Base-by-base conservation (phyloP, 2,888 invertebrate genomes). In the Sinopyrophorus schimmeli region DNA sequence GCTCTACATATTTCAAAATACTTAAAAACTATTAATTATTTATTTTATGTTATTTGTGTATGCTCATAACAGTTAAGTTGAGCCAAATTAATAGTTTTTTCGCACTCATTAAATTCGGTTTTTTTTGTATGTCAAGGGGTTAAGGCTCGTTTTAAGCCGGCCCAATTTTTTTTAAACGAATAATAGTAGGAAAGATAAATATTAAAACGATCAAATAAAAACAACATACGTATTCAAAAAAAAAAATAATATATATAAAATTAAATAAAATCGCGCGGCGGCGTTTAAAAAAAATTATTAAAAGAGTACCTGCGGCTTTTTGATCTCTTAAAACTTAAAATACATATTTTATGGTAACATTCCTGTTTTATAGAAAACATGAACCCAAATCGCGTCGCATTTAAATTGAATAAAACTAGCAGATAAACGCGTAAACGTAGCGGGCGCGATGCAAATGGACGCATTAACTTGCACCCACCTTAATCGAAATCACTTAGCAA, bases 281-380 rank as follows among this genome's bases (percentile, higher is more conserved):
- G 23, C 35, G 10, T 20, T 18, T 32, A 12, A 24, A 44, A 38
- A 26, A 5, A 12, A 37, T 56, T 55, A 61, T 54, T 54, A 62
- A n/a, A 59, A 60, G 61, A 63, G 61, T 59, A 63, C 65, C 65
- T 62, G 63, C 60, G 62, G 63, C 53, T 61, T 61, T 48, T 57
- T 55, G n/a, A 58, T 51, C 55, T 55, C 60, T 62, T 60, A 64
- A 42, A 55, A 56, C 63, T 64, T 63, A 66, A 62, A 58, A 61
- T 59, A 60, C 57, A 60, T 59, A 62, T 42, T 64, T 62, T 63
- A 65, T 68, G 68, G 67, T 68, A 67, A 67, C 68, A 63, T 63
- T 59, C 54, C 56, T 54, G 37, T 55, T 54, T 53, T 58, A 46
- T 16, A 31, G 31, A 46, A 43, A 46, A 46, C 38, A 46, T 17